phyloP scores from a whole-genome alignment of 2,888 invertebrate genomes.

The Drosophila incognita region DNA sequence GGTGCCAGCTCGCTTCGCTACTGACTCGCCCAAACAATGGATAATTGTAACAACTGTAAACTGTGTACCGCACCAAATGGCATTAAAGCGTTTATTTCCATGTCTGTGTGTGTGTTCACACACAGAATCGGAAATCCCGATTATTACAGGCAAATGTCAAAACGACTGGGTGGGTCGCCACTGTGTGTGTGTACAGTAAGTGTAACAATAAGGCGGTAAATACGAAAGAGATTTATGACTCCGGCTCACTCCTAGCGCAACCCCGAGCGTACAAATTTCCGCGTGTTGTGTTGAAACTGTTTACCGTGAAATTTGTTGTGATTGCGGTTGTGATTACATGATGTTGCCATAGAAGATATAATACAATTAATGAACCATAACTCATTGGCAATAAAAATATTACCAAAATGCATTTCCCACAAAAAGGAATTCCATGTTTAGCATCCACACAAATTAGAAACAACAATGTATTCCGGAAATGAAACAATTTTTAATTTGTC shows the following conservation, averaged over 20 bases:
- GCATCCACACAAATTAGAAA: constrained; percentile 5
- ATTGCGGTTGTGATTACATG: constrained; percentile 68
- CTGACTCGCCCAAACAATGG: constrained; percentile 62
- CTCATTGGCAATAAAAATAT: constrained; percentile 55
- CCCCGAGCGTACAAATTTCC: constrained; percentile 53
- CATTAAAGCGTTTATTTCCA: constrained; percentile 72
- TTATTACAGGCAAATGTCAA: constrained; percentile 79
- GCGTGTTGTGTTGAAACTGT: constrained; percentile 66
- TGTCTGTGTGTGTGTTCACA: constrained; percentile 42
- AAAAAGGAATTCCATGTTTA: constrained; percentile 71
- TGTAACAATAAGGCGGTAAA: constrained; percentile 59
- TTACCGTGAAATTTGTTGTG: constrained; percentile 80
- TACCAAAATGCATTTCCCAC: constrained; percentile 49
- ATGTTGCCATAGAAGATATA: constrained; percentile 50
- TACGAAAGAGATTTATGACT: constrained; percentile 71
- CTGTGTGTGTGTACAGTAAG: constrained; percentile 32
- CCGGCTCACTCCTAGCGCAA: constrained; percentile 36
- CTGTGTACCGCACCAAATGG: constrained; percentile 73
- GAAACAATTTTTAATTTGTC: background rate
- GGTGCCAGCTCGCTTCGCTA: constrained; percentile 54
- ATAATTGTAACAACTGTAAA: constrained; percentile 78
- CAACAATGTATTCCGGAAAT: constrained; percentile 10
- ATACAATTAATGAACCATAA: constrained; percentile 61
- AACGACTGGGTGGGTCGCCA: constrained; percentile 61
- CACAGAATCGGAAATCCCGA: constrained; percentile 71